phyloP scores from a whole-genome alignment of 2,113 vertebrate genomes.

The Cavia aperea region DNA sequence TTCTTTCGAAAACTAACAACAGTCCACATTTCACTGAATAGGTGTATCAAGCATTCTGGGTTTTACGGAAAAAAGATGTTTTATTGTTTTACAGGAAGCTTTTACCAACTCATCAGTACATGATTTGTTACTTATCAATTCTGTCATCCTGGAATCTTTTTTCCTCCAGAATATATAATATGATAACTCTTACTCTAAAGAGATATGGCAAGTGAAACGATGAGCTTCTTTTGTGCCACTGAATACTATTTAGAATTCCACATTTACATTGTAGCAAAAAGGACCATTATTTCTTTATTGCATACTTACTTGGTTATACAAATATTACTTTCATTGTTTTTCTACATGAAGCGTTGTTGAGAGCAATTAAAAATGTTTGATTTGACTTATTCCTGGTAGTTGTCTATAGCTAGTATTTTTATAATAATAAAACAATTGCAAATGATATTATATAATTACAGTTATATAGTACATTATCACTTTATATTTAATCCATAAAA shows the following conservation, averaged over 20 bases:
- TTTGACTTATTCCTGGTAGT: not conserved
- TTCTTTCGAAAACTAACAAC: not conserved
- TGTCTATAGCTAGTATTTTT: not conserved
- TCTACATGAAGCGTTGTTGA: not conserved
- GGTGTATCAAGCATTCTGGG: constrained; percentile 4
- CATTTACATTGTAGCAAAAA: constrained; percentile 14
- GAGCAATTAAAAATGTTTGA: not conserved
- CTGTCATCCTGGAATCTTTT: not conserved
- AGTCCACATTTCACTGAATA: fast-evolving
- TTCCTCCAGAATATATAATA: constrained; percentile 19
- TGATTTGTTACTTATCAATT: constrained; percentile 42
- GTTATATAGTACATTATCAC: not conserved
- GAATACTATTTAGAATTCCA: not conserved
- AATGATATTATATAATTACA: not conserved
- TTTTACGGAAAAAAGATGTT: constrained; percentile 33
- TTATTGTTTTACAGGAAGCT: constrained; percentile 43
- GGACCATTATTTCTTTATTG: not conserved
- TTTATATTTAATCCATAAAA: constrained; percentile 47
- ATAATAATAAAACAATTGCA: not conserved
- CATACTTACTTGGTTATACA: constrained; percentile 26
- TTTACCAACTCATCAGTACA: constrained; percentile 6
- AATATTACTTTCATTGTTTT: constrained; percentile 40
- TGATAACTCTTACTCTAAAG: constrained; percentile 34
- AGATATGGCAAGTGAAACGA: constrained; percentile 1
- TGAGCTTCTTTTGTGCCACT: constrained; percentile 1